A percentile compares a stretch with the other conserved stretches of the same genome.
phyloP scores from a whole-genome alignment of 2,797 vertebrate species.

The Mallotus villosus region DNA sequence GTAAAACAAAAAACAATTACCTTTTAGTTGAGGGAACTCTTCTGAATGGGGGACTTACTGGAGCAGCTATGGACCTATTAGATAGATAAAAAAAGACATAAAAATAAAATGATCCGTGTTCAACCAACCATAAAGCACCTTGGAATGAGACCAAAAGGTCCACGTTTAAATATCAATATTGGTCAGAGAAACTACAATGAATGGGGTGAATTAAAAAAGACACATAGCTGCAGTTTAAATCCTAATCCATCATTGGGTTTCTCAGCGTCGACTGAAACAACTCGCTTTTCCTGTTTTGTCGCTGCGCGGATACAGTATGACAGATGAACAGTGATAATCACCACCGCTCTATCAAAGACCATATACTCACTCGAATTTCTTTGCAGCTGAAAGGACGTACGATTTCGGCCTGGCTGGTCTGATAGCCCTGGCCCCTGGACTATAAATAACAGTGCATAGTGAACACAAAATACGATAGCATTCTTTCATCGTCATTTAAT shows the following conservation, averaged over 20 bases:
- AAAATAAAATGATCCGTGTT: background rate
- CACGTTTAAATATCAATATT: background rate
- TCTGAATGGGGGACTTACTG: slow-evolving; percentile 20
- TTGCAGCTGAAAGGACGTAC: slow-evolving; percentile 46
- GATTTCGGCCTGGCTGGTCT: slow-evolving; percentile 22
- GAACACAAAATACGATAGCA: background rate
- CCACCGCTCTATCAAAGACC: background rate
- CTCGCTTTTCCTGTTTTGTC: background rate
- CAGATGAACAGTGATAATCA: background rate
- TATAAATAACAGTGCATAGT: slow-evolving; percentile 24
- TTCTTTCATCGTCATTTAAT: background rate
- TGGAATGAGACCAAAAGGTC: background rate
- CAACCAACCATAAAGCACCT: background rate
- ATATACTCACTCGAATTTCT: slow-evolving; percentile 68
- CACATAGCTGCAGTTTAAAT: background rate
- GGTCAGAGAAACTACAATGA: background rate
- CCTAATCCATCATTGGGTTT: background rate
- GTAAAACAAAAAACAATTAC: slow-evolving; percentile 11
- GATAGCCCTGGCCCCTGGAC: slow-evolving; percentile 13
- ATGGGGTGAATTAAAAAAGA: background rate
- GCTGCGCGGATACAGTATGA: background rate
- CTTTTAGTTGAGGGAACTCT: slow-evolving; percentile 17
- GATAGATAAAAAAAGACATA: slow-evolving; percentile 8
- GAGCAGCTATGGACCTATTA: slow-evolving; percentile 36
- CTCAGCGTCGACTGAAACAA: no score